Evolutionary conservation across 37 sponge, comb jelly and placozoan species (phyloP).

Genomic region (Oopsacas minuta): DNA sequence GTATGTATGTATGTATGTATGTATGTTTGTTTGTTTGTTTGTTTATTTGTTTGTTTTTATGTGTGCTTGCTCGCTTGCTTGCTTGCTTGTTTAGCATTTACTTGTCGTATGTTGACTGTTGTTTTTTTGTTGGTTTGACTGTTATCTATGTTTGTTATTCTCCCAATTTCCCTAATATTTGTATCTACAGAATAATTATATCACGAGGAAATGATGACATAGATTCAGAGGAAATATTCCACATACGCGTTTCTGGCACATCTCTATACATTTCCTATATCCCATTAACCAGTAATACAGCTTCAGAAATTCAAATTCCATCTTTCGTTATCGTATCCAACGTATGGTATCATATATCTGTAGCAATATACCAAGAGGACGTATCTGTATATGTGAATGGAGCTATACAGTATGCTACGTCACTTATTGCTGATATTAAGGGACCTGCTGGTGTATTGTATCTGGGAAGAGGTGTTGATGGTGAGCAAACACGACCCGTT

Average conservation of each 20-base stretch:
- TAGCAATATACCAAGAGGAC: background rate
- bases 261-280: background rate
- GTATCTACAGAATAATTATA: no score
- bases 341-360: background rate
- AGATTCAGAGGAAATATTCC: background rate
- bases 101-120: no score
- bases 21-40: no score
- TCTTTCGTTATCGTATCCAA: background rate
- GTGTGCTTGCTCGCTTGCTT: no score
- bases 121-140: no score
- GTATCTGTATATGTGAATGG: background rate
- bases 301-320: background rate
- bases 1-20: no score
- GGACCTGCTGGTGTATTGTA: background rate
- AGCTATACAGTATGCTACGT: background rate
- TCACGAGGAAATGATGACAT: background rate
- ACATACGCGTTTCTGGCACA: background rate
- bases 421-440: background rate
- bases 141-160: no score
- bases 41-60: no score
- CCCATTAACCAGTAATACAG: background rate
- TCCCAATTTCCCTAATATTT: no score
- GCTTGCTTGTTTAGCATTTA: no score
- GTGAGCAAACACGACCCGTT: no score
- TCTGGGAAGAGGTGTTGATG: background rate